These are phyloP conservation scores for Drosophila ogumai DNA, from an alignment of 1,140 invertebrate species.

Conservation along the genomic window DNA sequence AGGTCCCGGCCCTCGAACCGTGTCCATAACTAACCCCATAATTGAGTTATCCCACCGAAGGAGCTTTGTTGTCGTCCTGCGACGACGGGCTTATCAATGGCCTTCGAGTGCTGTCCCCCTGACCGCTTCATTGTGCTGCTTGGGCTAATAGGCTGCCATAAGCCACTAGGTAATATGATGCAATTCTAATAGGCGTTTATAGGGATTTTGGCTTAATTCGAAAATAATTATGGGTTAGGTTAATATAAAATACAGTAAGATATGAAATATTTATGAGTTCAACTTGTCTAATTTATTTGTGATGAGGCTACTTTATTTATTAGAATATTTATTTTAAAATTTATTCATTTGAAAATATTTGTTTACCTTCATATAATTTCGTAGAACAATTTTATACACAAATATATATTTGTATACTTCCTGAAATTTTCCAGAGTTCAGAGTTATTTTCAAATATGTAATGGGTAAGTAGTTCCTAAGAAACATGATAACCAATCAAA, in stretches of 20 bases:
- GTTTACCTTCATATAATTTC: too few species aligned
- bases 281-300: too few species aligned
- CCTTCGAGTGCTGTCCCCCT: slow-evolving; percentile 8
- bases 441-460: background rate
- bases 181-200: slow-evolving; percentile 8
- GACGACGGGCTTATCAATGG: slow-evolving; percentile 44
- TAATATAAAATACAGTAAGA: background rate
- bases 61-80: slow-evolving; percentile 37
- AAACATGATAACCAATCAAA: background rate
- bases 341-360: too few species aligned
- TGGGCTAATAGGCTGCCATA: slow-evolving; percentile 4
- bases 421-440: background rate
- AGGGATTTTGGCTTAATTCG: background rate
- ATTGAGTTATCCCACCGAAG: slow-evolving; percentile 66
- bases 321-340: too few species aligned
- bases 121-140: background rate
- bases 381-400: background rate
- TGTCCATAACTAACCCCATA: slow-evolving; percentile 55
- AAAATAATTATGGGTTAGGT: background rate
- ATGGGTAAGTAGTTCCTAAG: background rate
- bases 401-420: background rate
- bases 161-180: slow-evolving; percentile 1
- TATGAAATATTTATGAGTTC: background rate
- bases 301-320: too few species aligned
- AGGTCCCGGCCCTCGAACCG: background rate